These are phyloP conservation scores for Callocephalon fimbriatum DNA, from an alignment of 2,113 vertebrate species.

Conservation along the genomic window DNA sequence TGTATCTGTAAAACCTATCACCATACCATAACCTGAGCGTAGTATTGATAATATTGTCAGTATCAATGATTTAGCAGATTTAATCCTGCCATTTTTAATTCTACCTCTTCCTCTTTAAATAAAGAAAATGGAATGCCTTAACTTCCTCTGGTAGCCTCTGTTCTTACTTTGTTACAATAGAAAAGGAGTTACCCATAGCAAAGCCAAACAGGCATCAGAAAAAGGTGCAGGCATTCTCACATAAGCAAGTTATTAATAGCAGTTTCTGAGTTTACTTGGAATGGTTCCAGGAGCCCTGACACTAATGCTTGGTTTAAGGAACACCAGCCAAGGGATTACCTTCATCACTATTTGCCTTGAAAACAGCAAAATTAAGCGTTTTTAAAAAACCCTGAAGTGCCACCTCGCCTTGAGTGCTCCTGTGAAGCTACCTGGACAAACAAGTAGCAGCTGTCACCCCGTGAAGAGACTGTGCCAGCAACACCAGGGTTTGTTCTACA, in stretches of 20 bases:
- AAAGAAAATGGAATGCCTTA: neutral
- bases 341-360: neutral
- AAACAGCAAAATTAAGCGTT: neutral
- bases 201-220: neutral
- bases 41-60: neutral
- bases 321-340: neutral
- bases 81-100: neutral
- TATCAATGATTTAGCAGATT: neutral
- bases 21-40: neutral
- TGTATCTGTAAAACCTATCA: neutral
- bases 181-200: neutral
- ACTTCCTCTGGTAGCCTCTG: neutral
- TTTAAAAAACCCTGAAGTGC: neutral
- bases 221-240: neutral
- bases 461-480: neutral
- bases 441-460: neutral
- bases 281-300: neutral
- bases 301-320: neutral
- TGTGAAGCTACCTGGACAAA: neutral
- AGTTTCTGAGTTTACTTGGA: neutral
- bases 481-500: neutral
- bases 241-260: neutral
- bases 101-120: neutral
- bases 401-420: neutral
- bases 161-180: neutral